A percentile compares a stretch with the other conserved stretches of the same genome.
phyloP scores from a whole-genome alignment of 1,140 invertebrate genomes.

The Conopomorpha cramerella region DNA sequence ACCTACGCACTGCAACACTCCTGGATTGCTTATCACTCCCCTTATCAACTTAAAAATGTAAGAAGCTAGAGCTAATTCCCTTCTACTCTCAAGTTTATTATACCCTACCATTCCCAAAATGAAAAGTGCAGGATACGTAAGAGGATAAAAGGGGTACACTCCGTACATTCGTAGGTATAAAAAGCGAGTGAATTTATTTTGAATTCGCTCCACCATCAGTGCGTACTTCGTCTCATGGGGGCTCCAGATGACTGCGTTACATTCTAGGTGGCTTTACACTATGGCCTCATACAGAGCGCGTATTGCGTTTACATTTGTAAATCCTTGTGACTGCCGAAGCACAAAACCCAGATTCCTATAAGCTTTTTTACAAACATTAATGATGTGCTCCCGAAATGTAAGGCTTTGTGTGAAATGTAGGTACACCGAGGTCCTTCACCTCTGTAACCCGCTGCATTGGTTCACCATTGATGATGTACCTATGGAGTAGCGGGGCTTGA shows the following conservation, averaged over 20 bases:
- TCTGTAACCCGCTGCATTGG: not conserved
- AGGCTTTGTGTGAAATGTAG: not conserved
- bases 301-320: constrained; percentile 1
- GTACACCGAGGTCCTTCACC: not conserved
- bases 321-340: not conserved
- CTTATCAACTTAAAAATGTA: constrained; percentile 1
- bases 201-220: constrained; percentile 1
- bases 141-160: no score
- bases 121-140: no score
- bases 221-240: no score
- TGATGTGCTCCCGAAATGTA: not conserved
- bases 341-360: no score
- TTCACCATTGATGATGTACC: not conserved
- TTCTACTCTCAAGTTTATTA: not conserved
- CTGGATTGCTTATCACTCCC: not conserved
- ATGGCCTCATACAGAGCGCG: no score
- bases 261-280: no score
- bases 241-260: no score
- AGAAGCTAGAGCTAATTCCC: not conserved
- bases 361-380: no score
- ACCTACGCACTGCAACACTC: not conserved
- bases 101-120: no score
- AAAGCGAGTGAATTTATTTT: constrained; percentile 1
- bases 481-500: not conserved
- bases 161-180: no score